Evolutionary conservation across 2,113 vertebrate genomes (phyloP), one percentile per base, ranked within the genome.

Genomic region (Casuarius casuarius): DNA sequence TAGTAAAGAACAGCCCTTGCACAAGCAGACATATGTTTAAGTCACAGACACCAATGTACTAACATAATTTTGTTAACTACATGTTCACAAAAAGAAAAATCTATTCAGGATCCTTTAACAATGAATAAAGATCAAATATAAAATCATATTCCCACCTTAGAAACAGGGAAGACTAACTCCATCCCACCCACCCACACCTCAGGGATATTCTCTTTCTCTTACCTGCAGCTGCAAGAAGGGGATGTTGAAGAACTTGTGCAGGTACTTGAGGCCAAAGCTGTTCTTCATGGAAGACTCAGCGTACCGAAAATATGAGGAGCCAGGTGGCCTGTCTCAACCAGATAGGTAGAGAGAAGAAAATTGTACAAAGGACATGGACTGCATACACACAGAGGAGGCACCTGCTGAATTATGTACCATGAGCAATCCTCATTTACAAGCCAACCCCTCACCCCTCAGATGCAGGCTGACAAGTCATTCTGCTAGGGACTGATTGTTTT

Each of bases 221-320:
- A 99, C 99, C 99, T 99, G 99, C 4, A 99, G 98, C 96, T 99
- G 99, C 83, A 99, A 97, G 96, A 99, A 99, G 13, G 99, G 99
- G 93, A 99, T 99, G 96, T 99, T 99, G 98, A 99, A 99, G 97
- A 99, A 99, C 84, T 99, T 98, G 96, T 99, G 99, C 56, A 99
- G 98, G 89, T 99, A 99, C 96, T 99, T 99, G 73, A 99, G 97
- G 71, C 99, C 99, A 65, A 99, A 99, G 51, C 99, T 99, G 59
- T 99, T 99, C 98, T 98, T 99, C 99, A 99, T 99, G 79, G 99
- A 99, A 86, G 99, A 99, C 96, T 99, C 99, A 17, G 99, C 99
- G 4, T 99, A 99, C 88, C 99, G 99, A 95, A 99, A 99, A 89
- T 99, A 99, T 7, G 99, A 99, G 14, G 99, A 98, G 48, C 99